Conservation (phyloP, 2,113 vertebrate genomes). For the Pluvianellus socialis region DNA sequence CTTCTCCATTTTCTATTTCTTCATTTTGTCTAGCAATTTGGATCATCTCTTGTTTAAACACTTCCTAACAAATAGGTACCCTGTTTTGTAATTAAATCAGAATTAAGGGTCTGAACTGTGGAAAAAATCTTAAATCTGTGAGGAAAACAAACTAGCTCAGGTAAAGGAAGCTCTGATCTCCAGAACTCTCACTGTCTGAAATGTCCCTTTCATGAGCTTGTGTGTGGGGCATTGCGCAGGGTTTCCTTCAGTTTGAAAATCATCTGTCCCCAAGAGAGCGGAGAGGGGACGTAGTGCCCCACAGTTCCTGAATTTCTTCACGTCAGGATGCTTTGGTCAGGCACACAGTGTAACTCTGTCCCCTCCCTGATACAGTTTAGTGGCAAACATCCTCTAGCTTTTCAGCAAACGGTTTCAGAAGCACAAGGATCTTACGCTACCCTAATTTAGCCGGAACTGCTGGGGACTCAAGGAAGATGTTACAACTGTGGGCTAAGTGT, state of each 20-base stretch:
- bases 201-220: background rate
- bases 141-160: background rate
- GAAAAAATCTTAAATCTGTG: background rate
- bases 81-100: background rate
- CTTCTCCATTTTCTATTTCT: background rate
- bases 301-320: background rate
- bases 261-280: background rate
- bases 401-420: background rate
- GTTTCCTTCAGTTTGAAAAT: background rate
- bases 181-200: accelerated
- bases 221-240: background rate
- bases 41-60: background rate
- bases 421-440: background rate
- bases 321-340: background rate
- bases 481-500: background rate
- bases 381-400: background rate
- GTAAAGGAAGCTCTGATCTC: background rate
- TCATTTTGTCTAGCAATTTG: background rate
- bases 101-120: background rate
- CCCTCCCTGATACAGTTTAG: background rate
- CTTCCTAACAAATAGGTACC: background rate
- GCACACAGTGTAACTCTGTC: background rate
- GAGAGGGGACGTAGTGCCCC: background rate
- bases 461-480: background rate
- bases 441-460: background rate